These are phyloP conservation scores for Dexiosoma caninum DNA, from an alignment of 2,888 invertebrate species.

Conservation along the genomic window DNA sequence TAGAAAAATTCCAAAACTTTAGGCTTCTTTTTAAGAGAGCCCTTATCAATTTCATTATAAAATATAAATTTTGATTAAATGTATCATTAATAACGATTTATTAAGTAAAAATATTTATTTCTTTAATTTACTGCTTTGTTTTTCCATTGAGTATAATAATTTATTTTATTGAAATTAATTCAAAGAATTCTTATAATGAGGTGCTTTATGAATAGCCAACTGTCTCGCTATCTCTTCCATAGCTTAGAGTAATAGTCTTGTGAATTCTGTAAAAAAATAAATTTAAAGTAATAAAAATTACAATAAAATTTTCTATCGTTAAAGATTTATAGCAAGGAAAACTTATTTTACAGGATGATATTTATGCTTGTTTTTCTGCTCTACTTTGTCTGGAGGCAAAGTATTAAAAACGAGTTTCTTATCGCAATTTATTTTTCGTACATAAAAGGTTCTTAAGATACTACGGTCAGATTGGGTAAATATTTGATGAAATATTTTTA, in stretches of 20 bases:
- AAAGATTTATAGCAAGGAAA: too few relatives aligned
- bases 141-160: conserved; percentile 48
- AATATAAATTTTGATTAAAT: conserved; percentile 58
- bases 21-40: conserved; percentile 45
- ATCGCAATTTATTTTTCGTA: too few relatives aligned
- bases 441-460: too few relatives aligned
- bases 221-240: conserved; percentile 9
- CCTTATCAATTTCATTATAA: conserved; percentile 13
- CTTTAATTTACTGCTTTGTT: too few relatives aligned
- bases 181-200: conserved; percentile 36
- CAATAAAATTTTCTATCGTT: not conserved
- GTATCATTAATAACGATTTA: conserved; percentile 16
- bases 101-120: conserved; percentile 50
- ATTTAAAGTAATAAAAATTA: not conserved
- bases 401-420: too few relatives aligned
- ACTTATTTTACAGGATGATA: too few relatives aligned
- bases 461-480: too few relatives aligned
- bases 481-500: too few relatives aligned
- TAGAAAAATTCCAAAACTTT: conserved; percentile 43
- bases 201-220: conserved; percentile 31
- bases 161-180: conserved; percentile 26
- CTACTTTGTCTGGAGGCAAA: too few relatives aligned
- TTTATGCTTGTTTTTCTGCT: too few relatives aligned
- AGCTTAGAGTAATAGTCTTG: conserved; percentile 75
- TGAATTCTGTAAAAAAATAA: conserved; percentile 71